Base-by-base conservation (phyloP, 2,888 invertebrate species). In the Seira sanloemensis region DNA sequence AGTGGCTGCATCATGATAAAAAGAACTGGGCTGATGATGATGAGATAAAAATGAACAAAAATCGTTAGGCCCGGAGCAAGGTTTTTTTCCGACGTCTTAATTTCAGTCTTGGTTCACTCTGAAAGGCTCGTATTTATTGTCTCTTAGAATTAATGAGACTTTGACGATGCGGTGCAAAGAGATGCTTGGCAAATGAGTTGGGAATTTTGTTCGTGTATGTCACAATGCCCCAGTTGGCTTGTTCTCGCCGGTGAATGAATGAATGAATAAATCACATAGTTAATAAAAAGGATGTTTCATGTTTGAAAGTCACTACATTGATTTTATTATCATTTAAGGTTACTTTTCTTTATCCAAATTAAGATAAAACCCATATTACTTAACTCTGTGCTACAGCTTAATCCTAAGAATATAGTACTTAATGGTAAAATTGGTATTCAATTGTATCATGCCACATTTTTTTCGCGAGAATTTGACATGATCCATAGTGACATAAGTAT, bases 251-350 rank as follows among this genome's bases (percentile, higher is more conserved):
- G 5, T 37, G 37, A 7, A 37, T 37, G 37, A n/a, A 50, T 50
- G 50, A 50, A 50, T n/a, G n/a, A 50, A 50, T 37, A 37, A 37
- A 37, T 4, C 37, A 37, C 37, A 37, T 7, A 37, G 12, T 4
- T 37, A 37, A 37, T 37, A 37, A 37, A 37, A 37, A 12, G 12
- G 12, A 4, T 7, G 5, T 50, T 50, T 16, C n/a, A 7, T 18
- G 50, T 50, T 50, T 12, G n/a, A 62, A 23, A 62, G 62, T 62
- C 62, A 62, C 62, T 62, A 62, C 62, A 62, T 62, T 62, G 62
- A 62, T 62, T 62, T 62, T 62, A 62, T 62, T 62, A 62, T 62
- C 19, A 62, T 16, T 62, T 62, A 62, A 62, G 21, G n/a, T 62
- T 62, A 62, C 5, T 21, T 62, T 62, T 9, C 21, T 62, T 62